Evolutionary conservation across 1,140 invertebrate genomes (phyloP), one percentile per base, ranked within the genome.

Genomic region (Lepidurus couesii): DNA sequence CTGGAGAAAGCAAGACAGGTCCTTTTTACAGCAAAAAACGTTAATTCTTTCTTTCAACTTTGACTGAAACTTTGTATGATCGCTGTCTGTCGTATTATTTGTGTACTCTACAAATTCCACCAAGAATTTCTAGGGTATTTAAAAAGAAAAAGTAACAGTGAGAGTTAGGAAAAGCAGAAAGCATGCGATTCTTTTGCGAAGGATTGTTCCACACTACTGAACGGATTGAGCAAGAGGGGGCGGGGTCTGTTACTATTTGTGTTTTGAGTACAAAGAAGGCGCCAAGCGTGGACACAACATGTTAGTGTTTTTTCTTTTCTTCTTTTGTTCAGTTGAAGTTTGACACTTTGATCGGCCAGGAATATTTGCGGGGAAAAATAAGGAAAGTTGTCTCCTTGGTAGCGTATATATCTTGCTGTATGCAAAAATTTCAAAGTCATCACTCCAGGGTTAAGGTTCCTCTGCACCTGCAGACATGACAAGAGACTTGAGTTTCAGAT

Each of bases 401-500:
- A 65, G 16, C 21, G n/a, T 65, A 65, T 65, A 16, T 65, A 65
- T 65, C 53, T 65, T 65, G 53, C 53, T 65, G 53, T 65, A 65
- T 65, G 53, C 53, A 65, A 65, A 65, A 13, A n/a, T 65, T 65
- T 65, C 16, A 65, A 65, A 65, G 53, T 65, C 53, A 65, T 65
- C 53, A 65, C 53, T 65, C 53, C 53, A 65, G 53, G 53, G 53
- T 65, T 65, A 65, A 65, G 53, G 53, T 65, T 65, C 53, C 53
- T 65, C 53, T 65, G 53, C 53, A 21, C 53, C 16, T 65, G 53
- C 53, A 65, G 53, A 65, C 53, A 65, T 65, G 53, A 65, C 53
- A 65, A 65, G 53, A 65, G 53, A 65, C 53, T 47, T 47, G 53
- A 9, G 53, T 65, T 65, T 65, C 21, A 65, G 53, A 65, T 65